These are phyloP conservation scores for Malurus melanocephalus DNA, from an alignment of 2,113 vertebrate genomes.

Conservation along the genomic window DNA sequence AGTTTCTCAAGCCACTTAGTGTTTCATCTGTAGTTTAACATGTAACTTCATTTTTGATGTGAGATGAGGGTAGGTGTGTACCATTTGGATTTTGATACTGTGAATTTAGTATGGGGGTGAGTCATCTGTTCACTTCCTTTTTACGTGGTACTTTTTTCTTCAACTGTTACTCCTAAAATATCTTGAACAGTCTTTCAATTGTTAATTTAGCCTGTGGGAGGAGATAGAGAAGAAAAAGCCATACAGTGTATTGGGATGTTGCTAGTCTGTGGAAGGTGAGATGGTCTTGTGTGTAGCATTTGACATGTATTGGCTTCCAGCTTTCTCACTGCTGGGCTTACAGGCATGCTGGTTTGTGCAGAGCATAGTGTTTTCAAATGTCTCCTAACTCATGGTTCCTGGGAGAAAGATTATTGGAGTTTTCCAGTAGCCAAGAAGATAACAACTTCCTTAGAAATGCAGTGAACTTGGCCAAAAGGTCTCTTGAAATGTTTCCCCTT, in stretches of 20 bases:
- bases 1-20: conserved; percentile 58
- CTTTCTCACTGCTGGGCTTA: background rate
- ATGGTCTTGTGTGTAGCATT: background rate
- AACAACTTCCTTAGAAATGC: conserved; percentile 6
- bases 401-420: background rate
- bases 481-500: background rate
- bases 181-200: background rate
- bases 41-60: conserved; percentile 52
- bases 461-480: background rate
- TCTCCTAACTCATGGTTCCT: conserved; percentile 12
- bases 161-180: background rate
- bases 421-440: conserved; percentile 11
- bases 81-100: conserved; percentile 43
- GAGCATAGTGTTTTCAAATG: conserved; percentile 2
- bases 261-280: conserved; percentile 24
- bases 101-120: conserved; percentile 45
- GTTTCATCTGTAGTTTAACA: conserved; percentile 59
- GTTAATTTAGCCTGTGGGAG: background rate
- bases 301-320: conserved; percentile 34
- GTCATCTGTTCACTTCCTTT: conserved; percentile 36
- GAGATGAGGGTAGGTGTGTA: conserved; percentile 60
- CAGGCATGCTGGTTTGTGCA: background rate
- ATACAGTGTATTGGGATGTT: conserved; percentile 22
- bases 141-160: conserved; percentile 9
- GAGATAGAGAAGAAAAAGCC: conserved; percentile 51